Conservation (phyloP, 2,888 invertebrate genomes). For the Megastigmus dorsalis region DNA sequence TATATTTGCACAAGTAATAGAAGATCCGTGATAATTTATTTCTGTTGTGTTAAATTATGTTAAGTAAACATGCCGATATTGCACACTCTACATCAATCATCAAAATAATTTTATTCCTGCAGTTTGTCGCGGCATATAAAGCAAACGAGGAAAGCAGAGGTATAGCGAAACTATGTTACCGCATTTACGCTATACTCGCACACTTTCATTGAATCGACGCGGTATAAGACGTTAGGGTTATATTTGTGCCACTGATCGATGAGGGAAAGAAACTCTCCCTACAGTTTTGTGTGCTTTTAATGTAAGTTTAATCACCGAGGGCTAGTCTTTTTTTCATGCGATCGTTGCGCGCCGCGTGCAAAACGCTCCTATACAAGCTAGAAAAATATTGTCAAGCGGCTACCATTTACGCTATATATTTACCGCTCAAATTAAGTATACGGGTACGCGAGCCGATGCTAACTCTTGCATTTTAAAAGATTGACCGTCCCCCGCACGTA, state of each 20-base stretch:
- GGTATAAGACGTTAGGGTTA: neutral
- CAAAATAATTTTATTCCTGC: too few relatives aligned
- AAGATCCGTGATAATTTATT: too few relatives aligned
- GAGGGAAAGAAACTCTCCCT: slow-evolving; percentile 2
- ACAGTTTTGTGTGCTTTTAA: neutral
- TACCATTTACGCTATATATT: neutral
- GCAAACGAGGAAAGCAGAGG: too few relatives aligned
- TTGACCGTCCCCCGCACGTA: too few relatives aligned
- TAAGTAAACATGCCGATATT: too few relatives aligned
- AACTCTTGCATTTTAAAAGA: neutral
- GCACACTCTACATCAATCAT: too few relatives aligned
- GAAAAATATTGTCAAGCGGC: neutral
- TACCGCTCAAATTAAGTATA: neutral
- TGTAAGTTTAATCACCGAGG: slow-evolving; percentile 1
- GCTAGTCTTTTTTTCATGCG: slow-evolving; percentile 1
- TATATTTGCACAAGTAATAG: too few relatives aligned
- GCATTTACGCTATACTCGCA: neutral
- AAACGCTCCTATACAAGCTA: too few relatives aligned
- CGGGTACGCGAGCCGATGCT: neutral
- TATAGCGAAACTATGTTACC: slow-evolving; percentile 3
- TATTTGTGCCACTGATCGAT: slow-evolving; percentile 37
- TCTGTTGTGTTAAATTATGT: too few relatives aligned
- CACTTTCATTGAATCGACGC: slow-evolving; percentile 5
- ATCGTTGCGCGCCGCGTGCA: too few relatives aligned
- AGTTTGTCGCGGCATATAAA: too few relatives aligned